Conservation (phyloP, 2,797 vertebrate species). For the Balearica regulorum region DNA sequence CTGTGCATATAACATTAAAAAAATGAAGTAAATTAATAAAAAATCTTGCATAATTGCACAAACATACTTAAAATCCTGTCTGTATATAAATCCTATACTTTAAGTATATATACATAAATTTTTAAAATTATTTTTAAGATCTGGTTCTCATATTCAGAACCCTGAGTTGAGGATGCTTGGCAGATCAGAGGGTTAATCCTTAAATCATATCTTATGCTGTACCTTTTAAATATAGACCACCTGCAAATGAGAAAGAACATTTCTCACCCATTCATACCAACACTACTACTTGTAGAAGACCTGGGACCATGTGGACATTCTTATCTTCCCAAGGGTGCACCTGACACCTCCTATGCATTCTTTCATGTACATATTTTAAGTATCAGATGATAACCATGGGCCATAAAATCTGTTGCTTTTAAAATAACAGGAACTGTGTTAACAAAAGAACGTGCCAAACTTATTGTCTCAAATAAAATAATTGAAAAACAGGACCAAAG, state of each 20-base stretch:
- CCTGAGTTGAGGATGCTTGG: not conserved
- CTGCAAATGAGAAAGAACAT: not conserved
- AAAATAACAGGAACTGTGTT: conserved; percentile 57
- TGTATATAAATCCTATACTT: not conserved
- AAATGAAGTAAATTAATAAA: not conserved
- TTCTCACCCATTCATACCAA: conserved; percentile 14
- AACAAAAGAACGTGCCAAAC: conserved; percentile 52
- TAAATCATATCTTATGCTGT: not conserved
- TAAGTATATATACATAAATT: not conserved
- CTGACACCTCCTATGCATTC: conserved; percentile 41
- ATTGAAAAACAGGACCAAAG: conserved; percentile 51
- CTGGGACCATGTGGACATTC: not conserved
- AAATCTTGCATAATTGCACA: not conserved
- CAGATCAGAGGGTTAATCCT: not conserved
- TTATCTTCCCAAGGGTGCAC: not conserved
- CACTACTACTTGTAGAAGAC: not conserved
- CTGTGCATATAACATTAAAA: not conserved
- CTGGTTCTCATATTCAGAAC: not conserved
- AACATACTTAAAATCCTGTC: not conserved
- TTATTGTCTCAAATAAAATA: conserved; percentile 57
- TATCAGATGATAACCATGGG: conserved; percentile 2
- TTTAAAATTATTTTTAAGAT: not conserved
- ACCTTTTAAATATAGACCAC: not conserved
- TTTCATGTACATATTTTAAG: conserved; percentile 22
- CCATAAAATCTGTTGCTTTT: conserved; percentile 18